Evolutionary conservation across 2,888 invertebrate genomes (phyloP).

Genomic region (Zele albiditarsus): DNA sequence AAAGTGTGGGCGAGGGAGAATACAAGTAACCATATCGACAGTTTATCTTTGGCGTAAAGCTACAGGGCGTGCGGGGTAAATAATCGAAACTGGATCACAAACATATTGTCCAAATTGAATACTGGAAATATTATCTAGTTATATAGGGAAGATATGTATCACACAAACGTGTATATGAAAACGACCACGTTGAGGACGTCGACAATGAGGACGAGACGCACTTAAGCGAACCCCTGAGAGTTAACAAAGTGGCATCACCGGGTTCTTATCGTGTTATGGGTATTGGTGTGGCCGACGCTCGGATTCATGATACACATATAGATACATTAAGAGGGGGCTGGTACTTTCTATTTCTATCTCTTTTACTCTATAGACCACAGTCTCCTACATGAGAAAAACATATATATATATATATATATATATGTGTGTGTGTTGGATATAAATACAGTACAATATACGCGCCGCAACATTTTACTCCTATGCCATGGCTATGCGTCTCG

Average conservation of each 20-base stretch:
- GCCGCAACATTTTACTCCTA: slow-evolving; percentile 11
- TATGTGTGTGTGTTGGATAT: too few relatives aligned
- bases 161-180: slow-evolving; percentile 47
- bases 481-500: slow-evolving; percentile 62
- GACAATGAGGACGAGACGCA: slow-evolving; percentile 59
- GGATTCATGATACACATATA: slow-evolving; percentile 12
- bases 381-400: not conserved
- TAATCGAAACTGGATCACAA: slow-evolving; percentile 48
- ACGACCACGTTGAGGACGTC: slow-evolving; percentile 47
- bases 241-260: slow-evolving; percentile 69
- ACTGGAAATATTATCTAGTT: slow-evolving; percentile 62
- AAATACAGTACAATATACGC: not conserved
- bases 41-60: not conserved
- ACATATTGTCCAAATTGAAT: slow-evolving; percentile 64
- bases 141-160: slow-evolving; percentile 50
- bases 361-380: not conserved
- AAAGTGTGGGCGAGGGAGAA: too few relatives aligned
- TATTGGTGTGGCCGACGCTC: slow-evolving; percentile 34
- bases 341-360: slow-evolving; percentile 52
- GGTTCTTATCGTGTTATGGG: slow-evolving; percentile 69
- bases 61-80: slow-evolving; percentile 39
- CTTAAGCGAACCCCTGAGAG: slow-evolving; percentile 63
- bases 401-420: too few relatives aligned
- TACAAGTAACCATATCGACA: not conserved
- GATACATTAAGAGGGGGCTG: slow-evolving; percentile 45